A percentile compares a stretch with the other conserved stretches of the same genome.
phyloP scores from a whole-genome alignment of 2,888 invertebrate genomes.

The Zygothrica quintamaculata region DNA sequence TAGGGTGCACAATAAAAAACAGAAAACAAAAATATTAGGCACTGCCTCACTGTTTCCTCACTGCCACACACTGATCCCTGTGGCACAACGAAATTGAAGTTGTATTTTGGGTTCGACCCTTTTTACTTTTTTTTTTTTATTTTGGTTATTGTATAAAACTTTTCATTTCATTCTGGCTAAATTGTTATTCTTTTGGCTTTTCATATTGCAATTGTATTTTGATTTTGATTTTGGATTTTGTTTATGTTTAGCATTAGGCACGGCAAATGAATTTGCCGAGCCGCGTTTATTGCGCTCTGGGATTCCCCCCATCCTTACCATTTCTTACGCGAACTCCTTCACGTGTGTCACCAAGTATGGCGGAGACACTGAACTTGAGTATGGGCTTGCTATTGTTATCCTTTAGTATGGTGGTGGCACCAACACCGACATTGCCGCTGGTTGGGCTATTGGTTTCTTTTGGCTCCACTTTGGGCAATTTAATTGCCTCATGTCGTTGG shows the following conservation, averaged over 20 bases:
- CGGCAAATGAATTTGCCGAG: conserved; percentile 74
- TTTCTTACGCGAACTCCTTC: conserved; percentile 85
- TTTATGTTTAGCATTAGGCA: conserved; percentile 73
- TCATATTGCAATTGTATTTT: conserved; percentile 65
- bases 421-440: conserved; percentile 17
- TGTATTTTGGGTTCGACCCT: conserved; percentile 35
- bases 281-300: conserved; percentile 57
- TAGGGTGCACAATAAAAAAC: conserved; percentile 52
- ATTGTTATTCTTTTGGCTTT: conserved; percentile 75
- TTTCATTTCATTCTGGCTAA: conserved; percentile 24
- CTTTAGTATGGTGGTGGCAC: conserved; percentile 82
- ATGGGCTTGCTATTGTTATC: conserved; percentile 88
- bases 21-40: conserved; percentile 50
- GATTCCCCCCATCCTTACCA: conserved; percentile 84
- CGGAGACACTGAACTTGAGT: conserved; percentile 96
- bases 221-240: conserved; percentile 42
- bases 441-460: conserved; percentile 43
- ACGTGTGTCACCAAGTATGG: conserved; percentile 89
- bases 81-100: conserved; percentile 62
- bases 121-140: conserved; percentile 14
- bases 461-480: conserved; percentile 78
- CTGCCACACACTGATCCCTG: conserved; percentile 49
- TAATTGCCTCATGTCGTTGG: conserved; percentile 57
- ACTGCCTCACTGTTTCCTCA: conserved; percentile 3
- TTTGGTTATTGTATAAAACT: background rate